Percentiles rank a stretch among this genome's conserved stretches.
Evolutionary conservation across 2,113 vertebrate species (phyloP).

Genomic region (Etheostoma cragini): DNA sequence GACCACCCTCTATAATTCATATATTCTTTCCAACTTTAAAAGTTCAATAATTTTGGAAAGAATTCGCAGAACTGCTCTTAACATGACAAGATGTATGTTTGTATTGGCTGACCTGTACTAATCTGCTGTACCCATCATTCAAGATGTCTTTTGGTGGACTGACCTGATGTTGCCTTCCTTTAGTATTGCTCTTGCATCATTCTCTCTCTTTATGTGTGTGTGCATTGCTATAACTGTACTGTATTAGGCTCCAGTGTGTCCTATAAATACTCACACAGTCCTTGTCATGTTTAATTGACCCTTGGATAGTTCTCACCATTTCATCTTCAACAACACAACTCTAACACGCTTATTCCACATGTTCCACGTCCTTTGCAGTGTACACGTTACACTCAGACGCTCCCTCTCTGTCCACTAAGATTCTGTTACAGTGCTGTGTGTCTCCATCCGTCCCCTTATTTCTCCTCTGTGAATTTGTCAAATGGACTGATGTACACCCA

Average conservation of each 20-base stretch:
- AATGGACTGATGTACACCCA: slow-evolving; percentile 49
- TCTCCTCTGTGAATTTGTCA: slow-evolving; percentile 48
- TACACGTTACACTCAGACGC: neutral
- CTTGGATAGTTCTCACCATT: neutral
- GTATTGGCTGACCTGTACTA: neutral
- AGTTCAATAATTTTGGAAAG: neutral
- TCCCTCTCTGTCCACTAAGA: neutral
- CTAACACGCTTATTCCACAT: neutral
- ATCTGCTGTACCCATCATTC: neutral
- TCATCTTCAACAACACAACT: neutral
- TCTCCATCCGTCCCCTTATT: slow-evolving; percentile 35
- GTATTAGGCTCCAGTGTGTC: neutral
- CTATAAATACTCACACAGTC: neutral
- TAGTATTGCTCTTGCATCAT: neutral
- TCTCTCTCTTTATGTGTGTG: neutral
- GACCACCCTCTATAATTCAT: too few species aligned
- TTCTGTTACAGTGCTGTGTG: slow-evolving; percentile 2
- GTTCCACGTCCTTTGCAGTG: neutral
- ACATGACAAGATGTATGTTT: neutral
- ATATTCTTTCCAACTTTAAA: neutral
- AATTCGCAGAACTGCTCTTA: neutral
- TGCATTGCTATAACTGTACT: neutral
- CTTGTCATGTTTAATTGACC: neutral
- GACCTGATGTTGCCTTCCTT: neutral
- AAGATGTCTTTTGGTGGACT: too few species aligned